Evolutionary conservation across 2,113 vertebrate genomes (phyloP), one percentile per base, ranked within the genome.

Genomic region (Oenanthe oenanthe): DNA sequence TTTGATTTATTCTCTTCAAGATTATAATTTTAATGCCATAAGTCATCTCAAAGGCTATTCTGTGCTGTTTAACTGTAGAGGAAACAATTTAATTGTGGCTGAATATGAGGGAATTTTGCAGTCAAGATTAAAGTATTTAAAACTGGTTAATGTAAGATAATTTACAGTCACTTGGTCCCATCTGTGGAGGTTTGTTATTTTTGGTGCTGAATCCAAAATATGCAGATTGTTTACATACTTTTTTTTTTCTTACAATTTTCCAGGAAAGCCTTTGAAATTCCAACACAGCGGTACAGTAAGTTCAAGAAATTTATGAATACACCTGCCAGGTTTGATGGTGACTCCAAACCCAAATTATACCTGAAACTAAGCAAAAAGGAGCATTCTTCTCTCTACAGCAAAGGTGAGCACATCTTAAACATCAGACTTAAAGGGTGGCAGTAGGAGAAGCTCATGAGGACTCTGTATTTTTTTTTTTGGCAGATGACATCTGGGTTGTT

Each of bases 401-500:
- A 98, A 98, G 97, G 98, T 98, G 76, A 92, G 91, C 74, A 31
- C 47, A 58, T 20, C 13, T 62, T 40, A 8, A 26, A 42, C 20
- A 17, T 68, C 42, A 21, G 18, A 42, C 62, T 56, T 56, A 19
- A 36, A 32, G 50, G 42, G 26, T 48, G 26, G 31, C 32, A 61
- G n/a, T 24, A 70, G 42, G 34, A 74, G 34, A 3, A 50, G 22
- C 48, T 82, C 7, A 15, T 10, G 56, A 89, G 51, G 66, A 62
- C 29, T 36, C 54, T 95, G 6, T 40, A 1, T 56, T 28, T 16
- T 62, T 96, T 18, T 60, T 20, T 70, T 83, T 97, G 81, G 60
- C 91, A 98, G 98, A 98, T 95, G 98, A 98, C 54, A 97, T 98
- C 40, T 98, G 98, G 98, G 97, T 98, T 81, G 89, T 98, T 95